phyloP scores from a whole-genome alignment of 2,113 vertebrate species.

The Gambusia affinis region DNA sequence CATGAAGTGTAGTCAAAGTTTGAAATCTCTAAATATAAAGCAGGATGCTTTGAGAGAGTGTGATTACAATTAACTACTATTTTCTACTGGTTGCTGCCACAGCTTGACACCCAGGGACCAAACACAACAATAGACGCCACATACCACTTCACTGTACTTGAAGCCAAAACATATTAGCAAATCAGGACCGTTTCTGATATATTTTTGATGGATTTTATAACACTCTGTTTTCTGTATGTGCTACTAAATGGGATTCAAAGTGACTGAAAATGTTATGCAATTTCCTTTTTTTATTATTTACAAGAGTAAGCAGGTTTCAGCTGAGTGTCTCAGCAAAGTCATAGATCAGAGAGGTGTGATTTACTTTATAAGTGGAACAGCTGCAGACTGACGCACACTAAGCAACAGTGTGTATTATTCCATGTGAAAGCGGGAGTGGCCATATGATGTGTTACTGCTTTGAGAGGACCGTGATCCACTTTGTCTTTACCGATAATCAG shows the following conservation, averaged over 20 bases:
- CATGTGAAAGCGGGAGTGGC: conserved; percentile 31
- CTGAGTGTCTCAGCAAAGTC: conserved; percentile 44
- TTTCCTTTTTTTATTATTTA: conserved; percentile 17
- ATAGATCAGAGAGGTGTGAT: conserved; percentile 29
- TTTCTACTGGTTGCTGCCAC: conserved; percentile 27
- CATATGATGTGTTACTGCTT: conserved; percentile 44
- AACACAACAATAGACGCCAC: conserved; percentile 22
- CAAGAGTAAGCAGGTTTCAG: conserved; percentile 62
- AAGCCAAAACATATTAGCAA: conserved; percentile 30
- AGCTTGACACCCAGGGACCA: conserved; percentile 61
- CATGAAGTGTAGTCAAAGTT: background rate
- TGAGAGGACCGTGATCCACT: conserved; percentile 37
- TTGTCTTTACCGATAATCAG: conserved; percentile 44
- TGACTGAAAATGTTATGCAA: conserved; percentile 70
- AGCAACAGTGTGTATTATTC: background rate
- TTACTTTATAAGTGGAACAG: background rate
- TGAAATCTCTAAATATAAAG: conserved; percentile 9
- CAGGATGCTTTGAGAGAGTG: conserved; percentile 10
- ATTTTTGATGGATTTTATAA: conserved; percentile 56
- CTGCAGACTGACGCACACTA: background rate
- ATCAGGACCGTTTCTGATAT: conserved; percentile 17
- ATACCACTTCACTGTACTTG: conserved; percentile 61
- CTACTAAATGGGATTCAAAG: conserved; percentile 12
- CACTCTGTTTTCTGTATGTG: conserved; percentile 31
- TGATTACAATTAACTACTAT: conserved; percentile 28